Evolutionary conservation across 2,888 invertebrate genomes (phyloP).

Genomic region (Cryptophagus acutangulus): DNA sequence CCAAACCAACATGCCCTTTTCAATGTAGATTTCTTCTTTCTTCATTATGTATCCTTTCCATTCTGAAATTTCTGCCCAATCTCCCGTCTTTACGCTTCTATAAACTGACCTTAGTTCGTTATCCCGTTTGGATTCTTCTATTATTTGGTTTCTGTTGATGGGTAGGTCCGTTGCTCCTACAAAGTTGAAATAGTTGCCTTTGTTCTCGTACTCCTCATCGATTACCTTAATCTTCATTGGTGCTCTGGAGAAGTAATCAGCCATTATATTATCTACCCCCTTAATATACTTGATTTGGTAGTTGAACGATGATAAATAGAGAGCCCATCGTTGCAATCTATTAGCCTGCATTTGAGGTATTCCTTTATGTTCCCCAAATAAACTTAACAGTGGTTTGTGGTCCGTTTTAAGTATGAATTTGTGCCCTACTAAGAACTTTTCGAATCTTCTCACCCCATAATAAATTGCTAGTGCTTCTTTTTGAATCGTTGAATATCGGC

Average conservation of each 20-base stretch:
- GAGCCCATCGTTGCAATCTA: conserved; percentile 11
- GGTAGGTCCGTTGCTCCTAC: conserved; percentile 5
- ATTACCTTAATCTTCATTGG: conserved; percentile 3
- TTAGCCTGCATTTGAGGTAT: conserved; percentile 11
- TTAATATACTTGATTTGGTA: conserved; percentile 12
- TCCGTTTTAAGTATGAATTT: conserved; percentile 16
- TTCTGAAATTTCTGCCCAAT: background rate
- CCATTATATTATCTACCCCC: conserved; percentile 6
- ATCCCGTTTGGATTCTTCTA: conserved; percentile 10
- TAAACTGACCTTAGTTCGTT: conserved; percentile 3
- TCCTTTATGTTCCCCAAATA: conserved; percentile 12
- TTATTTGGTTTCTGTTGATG: conserved; percentile 10
- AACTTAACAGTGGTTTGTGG: conserved; percentile 10
- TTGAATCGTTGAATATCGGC: background rate
- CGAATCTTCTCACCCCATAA: conserved; percentile 17
- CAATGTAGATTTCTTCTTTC: conserved; percentile 11
- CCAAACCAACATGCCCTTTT: conserved; percentile 11
- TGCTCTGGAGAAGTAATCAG: conserved; percentile 9
- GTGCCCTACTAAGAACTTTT: conserved; percentile 11
- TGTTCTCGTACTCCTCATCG: background rate
- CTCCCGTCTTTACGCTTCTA: background rate
- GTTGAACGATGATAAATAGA: conserved; percentile 6
- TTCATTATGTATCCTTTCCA: conserved; percentile 8
- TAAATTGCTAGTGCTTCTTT: conserved; percentile 35
- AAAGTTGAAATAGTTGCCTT: conserved; percentile 2